phyloP scores from a whole-genome alignment of 1,140 invertebrate species.

The Nixonia krombeini region DNA sequence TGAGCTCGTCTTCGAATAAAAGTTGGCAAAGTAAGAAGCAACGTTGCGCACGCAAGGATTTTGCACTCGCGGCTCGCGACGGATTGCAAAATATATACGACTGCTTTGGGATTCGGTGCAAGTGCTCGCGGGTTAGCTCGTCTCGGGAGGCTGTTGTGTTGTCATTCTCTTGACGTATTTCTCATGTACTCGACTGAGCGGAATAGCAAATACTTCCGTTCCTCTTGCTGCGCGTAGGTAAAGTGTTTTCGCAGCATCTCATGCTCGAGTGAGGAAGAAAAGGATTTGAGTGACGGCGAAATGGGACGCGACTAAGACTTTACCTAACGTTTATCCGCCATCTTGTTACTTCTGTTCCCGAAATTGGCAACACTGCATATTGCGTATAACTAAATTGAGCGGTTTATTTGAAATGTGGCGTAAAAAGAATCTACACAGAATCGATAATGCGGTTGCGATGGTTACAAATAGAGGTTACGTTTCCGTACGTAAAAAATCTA shows the following conservation, averaged over 20 bases:
- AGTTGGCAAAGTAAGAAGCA: not conserved
- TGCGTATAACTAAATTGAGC: too few species aligned
- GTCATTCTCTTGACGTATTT: slow-evolving; percentile 18
- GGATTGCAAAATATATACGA: slow-evolving; percentile 12
- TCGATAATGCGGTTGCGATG: too few species aligned
- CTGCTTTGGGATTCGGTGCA: slow-evolving; percentile 1
- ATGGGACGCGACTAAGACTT: not conserved
- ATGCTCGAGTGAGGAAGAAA: slow-evolving; percentile 2
- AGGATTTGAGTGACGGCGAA: not conserved
- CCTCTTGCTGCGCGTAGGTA: not conserved
- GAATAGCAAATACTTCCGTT: slow-evolving; percentile 17
- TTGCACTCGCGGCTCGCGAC: slow-evolving; percentile 2
- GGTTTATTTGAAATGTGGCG: too few species aligned
- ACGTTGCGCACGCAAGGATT: not conserved
- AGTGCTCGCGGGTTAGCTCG: slow-evolving; percentile 9
- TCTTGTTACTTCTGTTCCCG: too few species aligned
- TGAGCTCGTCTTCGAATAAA: not conserved
- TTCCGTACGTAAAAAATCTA: too few species aligned
- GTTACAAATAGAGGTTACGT: too few species aligned
- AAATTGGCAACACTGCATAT: too few species aligned
- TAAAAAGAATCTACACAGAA: too few species aligned
- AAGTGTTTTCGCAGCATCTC: slow-evolving; percentile 12
- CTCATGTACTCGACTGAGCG: slow-evolving; percentile 11
- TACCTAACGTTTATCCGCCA: not conserved
- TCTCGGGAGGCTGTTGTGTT: slow-evolving; percentile 5